Evolutionary conservation across 2,113 vertebrate genomes (phyloP).

Genomic region (Brachyhypopomus occidentalis): DNA sequence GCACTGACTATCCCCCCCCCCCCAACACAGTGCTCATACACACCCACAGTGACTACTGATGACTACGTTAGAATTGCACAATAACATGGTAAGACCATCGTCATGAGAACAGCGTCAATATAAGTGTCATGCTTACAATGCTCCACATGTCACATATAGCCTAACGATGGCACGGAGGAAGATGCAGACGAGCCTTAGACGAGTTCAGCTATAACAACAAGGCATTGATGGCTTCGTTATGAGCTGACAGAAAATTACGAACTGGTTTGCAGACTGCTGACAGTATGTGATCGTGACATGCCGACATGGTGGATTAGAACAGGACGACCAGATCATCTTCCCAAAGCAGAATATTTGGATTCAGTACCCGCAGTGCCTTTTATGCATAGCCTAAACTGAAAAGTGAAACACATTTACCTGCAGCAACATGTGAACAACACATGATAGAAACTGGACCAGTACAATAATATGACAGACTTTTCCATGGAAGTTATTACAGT

Average conservation of each 20-base stretch:
- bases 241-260: neutral
- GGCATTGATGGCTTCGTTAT: slow-evolving; percentile 41
- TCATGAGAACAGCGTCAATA: too few species aligned
- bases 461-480: slow-evolving; percentile 27
- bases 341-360: slow-evolving; percentile 18
- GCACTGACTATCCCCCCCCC: neutral
- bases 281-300: neutral
- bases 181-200: neutral
- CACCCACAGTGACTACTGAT: neutral
- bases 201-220: slow-evolving; percentile 32
- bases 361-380: slow-evolving; percentile 28
- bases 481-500: slow-evolving; percentile 25
- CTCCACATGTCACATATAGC: neutral
- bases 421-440: neutral
- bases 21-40: neutral
- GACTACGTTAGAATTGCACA: neutral
- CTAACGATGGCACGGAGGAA: neutral
- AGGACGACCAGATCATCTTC: neutral
- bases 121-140: slow-evolving; percentile 10
- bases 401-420: too few species aligned
- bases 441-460: neutral
- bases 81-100: neutral
- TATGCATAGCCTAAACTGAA: neutral
- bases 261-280: neutral
- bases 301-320: neutral